Evolutionary conservation across 1,140 invertebrate genomes (phyloP).

Genomic region (Tribolium castaneum): DNA sequence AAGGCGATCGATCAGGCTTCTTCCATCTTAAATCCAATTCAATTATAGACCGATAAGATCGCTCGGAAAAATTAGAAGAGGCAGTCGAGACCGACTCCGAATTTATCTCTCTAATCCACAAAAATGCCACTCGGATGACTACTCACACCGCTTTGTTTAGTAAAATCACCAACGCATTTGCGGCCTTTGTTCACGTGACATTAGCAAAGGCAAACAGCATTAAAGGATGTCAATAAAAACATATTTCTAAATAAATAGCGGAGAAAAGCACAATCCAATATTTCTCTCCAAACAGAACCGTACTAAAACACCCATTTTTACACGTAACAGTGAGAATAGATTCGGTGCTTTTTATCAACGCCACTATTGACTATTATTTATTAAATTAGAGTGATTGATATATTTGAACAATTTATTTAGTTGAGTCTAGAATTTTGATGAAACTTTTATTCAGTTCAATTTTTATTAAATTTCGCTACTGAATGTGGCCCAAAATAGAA

Average conservation of each 20-base stretch:
- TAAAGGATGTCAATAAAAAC: neutral
- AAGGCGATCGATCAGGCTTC: conserved; percentile 30
- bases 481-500: neutral
- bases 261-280: neutral
- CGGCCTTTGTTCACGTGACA: neutral
- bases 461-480: neutral
- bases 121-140: neutral
- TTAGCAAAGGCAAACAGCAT: neutral
- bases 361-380: no score
- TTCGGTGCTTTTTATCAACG: no score
- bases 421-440: no score
- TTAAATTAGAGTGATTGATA: neutral
- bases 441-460: neutral
- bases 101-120: conserved; percentile 21
- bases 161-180: neutral
- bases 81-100: conserved; percentile 4
- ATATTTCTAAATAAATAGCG: neutral
- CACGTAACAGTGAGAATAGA: no score
- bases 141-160: neutral
- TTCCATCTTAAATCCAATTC: conserved; percentile 35
- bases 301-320: neutral
- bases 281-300: neutral
- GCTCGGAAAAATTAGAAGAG: conserved; percentile 28
- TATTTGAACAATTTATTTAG: no score
- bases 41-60: conserved; percentile 34